phyloP scores from a whole-genome alignment of 1,140 invertebrate genomes.

The Penaeus vannamei region DNA sequence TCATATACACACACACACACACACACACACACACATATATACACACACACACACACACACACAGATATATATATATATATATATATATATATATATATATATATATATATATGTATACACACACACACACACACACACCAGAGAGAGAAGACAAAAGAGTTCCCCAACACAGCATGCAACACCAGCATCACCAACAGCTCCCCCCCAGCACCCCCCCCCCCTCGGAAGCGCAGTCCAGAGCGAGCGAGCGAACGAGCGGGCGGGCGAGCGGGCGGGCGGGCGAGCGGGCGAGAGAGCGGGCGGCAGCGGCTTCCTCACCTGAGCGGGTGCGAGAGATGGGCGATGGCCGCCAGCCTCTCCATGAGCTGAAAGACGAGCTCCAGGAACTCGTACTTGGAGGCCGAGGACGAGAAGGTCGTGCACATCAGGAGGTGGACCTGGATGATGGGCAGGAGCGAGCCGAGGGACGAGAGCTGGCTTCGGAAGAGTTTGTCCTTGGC shows the following conservation, averaged over 20 bases:
- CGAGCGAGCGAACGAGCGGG: not conserved
- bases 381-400: slow-evolving; percentile 82
- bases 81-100: no score
- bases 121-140: no score
- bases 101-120: no score
- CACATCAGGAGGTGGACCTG: slow-evolving; percentile 80
- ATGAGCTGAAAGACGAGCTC: slow-evolving; percentile 80
- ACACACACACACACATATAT: no score
- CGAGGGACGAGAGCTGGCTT: slow-evolving; percentile 76
- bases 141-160: no score
- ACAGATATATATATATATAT: no score
- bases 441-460: slow-evolving; percentile 78
- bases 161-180: no score
- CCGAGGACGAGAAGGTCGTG: slow-evolving; percentile 79
- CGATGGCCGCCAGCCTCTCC: slow-evolving; percentile 78
- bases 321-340: slow-evolving; percentile 79
- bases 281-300: not conserved
- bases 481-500: slow-evolving; percentile 79
- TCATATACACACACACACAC: not conserved
- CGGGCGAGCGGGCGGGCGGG: not conserved
- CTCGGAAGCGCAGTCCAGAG: not conserved
- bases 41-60: no score
- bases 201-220: no score
- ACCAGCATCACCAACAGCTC: no score
- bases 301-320: slow-evolving; percentile 71